These are phyloP conservation scores for Leptopilina boulardi DNA, from an alignment of 1,140 invertebrate species.

Conservation along the genomic window DNA sequence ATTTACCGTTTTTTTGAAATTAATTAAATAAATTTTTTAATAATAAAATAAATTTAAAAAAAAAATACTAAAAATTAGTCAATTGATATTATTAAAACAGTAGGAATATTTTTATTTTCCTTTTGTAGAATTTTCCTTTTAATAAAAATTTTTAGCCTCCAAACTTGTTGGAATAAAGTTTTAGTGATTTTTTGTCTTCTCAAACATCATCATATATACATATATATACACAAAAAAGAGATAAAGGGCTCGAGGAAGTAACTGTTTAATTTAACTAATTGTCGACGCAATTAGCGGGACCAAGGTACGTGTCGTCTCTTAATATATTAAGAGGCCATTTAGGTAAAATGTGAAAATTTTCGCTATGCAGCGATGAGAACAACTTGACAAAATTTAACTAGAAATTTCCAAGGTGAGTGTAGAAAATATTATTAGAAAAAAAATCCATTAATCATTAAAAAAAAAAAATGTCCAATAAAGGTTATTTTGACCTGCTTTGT, in stretches of 20 bases:
- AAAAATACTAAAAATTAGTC: too few species aligned
- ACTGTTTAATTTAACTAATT: constrained; percentile 39
- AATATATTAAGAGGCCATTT: constrained; percentile 38
- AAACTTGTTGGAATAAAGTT: neutral
- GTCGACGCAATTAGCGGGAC: constrained; percentile 37
- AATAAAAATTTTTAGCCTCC: neutral
- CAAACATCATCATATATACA: too few species aligned
- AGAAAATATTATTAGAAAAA: neutral
- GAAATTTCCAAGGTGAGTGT: too few species aligned
- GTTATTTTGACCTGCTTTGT: too few species aligned
- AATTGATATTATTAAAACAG: too few species aligned
- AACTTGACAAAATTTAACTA: neutral
- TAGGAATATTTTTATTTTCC: neutral
- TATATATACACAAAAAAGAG: neutral
- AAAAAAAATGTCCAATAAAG: too few species aligned
- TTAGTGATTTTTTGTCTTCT: neutral
- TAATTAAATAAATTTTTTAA: too few species aligned
- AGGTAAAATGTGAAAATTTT: constrained; percentile 3
- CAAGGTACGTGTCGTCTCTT: constrained; percentile 19
- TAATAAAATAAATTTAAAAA: too few species aligned
- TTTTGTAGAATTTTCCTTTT: neutral
- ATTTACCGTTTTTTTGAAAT: too few species aligned
- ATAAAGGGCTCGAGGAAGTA: neutral
- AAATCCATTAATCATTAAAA: too few species aligned
- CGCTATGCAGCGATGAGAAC: neutral